A percentile compares a stretch with the other conserved stretches of the same genome.
phyloP scores from a whole-genome alignment of 2,797 vertebrate genomes.

The Oophaga sylvatica region DNA sequence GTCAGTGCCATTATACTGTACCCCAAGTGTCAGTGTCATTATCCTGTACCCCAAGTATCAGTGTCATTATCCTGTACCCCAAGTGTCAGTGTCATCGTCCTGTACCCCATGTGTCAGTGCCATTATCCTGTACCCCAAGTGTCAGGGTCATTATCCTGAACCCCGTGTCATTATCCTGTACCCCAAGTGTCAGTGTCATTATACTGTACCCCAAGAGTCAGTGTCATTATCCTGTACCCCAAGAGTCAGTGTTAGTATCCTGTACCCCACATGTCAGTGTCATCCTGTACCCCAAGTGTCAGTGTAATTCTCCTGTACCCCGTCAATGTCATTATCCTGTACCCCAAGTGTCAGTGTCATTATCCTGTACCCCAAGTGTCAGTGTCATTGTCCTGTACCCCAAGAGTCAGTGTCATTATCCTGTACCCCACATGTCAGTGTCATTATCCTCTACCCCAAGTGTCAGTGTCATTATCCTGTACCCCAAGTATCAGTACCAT shows the following conservation, averaged over 20 bases:
- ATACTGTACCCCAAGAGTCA: neutral
- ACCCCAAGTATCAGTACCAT: neutral
- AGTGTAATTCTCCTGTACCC: neutral
- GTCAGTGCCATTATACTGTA: neutral
- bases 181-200: neutral
- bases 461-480: neutral
- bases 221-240: neutral
- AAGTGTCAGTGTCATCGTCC: neutral
- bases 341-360: neutral
- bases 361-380: neutral
- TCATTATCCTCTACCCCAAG: constrained; percentile 1
- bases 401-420: neutral
- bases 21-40: neutral
- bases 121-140: neutral
- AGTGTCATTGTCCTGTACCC: neutral
- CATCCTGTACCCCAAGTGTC: neutral
- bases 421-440: neutral
- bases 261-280: neutral
- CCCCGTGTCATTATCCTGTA: neutral
- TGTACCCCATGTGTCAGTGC: neutral
- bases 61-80: neutral
- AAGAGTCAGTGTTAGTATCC: neutral
- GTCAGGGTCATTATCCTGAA: neutral
- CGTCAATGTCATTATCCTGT: neutral
- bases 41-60: neutral